Conservation (phyloP, 2,888 invertebrate genomes). For the Caenorhabditis wallacei region DNA sequence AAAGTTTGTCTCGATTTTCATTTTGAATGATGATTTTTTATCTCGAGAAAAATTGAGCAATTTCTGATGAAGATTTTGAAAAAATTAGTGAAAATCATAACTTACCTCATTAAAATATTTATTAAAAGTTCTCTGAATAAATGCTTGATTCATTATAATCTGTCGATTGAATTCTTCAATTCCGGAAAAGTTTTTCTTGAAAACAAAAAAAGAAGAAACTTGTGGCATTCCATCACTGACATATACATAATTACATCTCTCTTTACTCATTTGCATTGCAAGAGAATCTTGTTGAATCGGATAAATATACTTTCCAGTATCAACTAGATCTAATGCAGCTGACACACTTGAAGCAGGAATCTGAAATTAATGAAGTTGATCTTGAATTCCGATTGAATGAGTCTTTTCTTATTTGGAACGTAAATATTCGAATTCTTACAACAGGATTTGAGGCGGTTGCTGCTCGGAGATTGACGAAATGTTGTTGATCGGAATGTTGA, state of each 20-base stretch:
- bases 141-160: conserved; percentile 67
- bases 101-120: conserved; percentile 68
- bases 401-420: background rate
- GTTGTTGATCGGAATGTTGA: conserved; percentile 62
- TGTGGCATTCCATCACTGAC: conserved; percentile 74
- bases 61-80: no score
- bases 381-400: no score
- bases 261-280: conserved; percentile 73
- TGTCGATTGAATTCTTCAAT: conserved; percentile 58
- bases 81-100: background rate
- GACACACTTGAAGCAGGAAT: conserved; percentile 68
- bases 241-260: conserved; percentile 74
- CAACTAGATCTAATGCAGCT: conserved; percentile 76
- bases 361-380: conserved; percentile 15
- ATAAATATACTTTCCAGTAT: conserved; percentile 73
- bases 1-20: background rate
- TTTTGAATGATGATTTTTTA: background rate
- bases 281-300: conserved; percentile 76
- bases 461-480: conserved; percentile 68
- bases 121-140: conserved; percentile 69
- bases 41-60: background rate
- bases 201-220: conserved; percentile 67
- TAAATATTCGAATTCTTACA: conserved; percentile 8
- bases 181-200: conserved; percentile 61
- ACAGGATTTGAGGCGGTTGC: conserved; percentile 72